Percentiles rank a stretch among this genome's conserved stretches.
Evolutionary conservation across 2,113 vertebrate genomes (phyloP).

Genomic region (Otis tarda): DNA sequence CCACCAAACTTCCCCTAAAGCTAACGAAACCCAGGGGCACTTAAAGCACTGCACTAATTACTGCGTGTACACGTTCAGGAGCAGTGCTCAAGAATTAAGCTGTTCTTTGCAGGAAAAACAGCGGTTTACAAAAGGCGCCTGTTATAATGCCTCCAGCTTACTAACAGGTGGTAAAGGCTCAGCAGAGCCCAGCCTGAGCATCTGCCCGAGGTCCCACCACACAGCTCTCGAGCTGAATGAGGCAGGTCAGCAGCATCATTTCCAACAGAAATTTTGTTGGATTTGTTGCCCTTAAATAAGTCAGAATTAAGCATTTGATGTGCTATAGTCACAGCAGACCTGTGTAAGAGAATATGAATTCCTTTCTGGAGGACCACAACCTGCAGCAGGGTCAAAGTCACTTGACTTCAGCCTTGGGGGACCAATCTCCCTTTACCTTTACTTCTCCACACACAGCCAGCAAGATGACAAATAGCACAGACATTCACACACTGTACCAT

Average conservation of each 20-base stretch:
- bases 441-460: not conserved
- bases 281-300: not conserved
- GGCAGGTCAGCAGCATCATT: not conserved
- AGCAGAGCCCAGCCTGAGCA: not conserved
- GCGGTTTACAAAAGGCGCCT: not conserved
- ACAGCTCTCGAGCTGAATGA: rapidly evolving
- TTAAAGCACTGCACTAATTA: not conserved
- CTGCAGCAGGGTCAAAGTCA: not conserved
- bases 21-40: rapidly evolving
- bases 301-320: not conserved
- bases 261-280: not conserved
- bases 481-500: not conserved
- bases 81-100: not conserved
- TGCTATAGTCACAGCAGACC: not conserved
- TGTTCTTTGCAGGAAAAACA: not conserved
- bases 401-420: not conserved
- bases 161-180: not conserved
- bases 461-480: not conserved
- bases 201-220: rapidly evolving
- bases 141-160: not conserved
- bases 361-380: not conserved
- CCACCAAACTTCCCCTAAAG: not conserved
- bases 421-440: not conserved
- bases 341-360: not conserved
- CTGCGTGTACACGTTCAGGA: not conserved